phyloP scores from a whole-genome alignment of 2,113 vertebrate genomes.

The Leucoraja erinaceus region DNA sequence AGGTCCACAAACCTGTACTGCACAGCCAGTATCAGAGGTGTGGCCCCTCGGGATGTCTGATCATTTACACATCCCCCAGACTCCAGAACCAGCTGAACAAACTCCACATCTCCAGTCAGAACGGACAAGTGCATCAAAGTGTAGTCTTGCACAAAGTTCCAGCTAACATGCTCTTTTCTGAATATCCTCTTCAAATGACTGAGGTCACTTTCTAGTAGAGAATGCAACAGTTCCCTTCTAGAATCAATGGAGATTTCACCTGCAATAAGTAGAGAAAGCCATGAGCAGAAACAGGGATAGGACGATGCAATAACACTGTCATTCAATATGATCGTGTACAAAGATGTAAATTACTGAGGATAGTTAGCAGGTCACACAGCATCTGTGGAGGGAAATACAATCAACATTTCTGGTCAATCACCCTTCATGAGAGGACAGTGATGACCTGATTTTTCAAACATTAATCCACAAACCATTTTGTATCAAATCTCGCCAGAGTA shows the following conservation, averaged over 20 bases:
- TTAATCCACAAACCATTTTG: not conserved
- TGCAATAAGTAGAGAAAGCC: not conserved
- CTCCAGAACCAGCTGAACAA: slow-evolving; percentile 60
- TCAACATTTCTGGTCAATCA: too few species aligned
- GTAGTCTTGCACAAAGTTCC: slow-evolving; percentile 50
- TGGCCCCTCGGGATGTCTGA: slow-evolving; percentile 56
- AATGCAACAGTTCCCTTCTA: slow-evolving; percentile 43
- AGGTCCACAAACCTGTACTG: slow-evolving; percentile 60
- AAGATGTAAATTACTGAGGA: too few species aligned
- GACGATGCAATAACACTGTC: too few species aligned
- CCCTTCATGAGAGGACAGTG: too few species aligned
- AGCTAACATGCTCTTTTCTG: slow-evolving; percentile 48
- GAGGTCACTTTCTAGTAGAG: slow-evolving; percentile 56
- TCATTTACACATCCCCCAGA: slow-evolving; percentile 59
- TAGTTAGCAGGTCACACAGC: too few species aligned
- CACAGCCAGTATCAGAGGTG: slow-evolving; percentile 62
- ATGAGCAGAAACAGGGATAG: too few species aligned
- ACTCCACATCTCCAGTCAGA: slow-evolving; percentile 55
- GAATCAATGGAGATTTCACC: not conserved
- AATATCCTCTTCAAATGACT: slow-evolving; percentile 50
- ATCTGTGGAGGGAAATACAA: too few species aligned
- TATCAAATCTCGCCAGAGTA: not conserved
- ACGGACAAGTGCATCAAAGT: slow-evolving; percentile 64
- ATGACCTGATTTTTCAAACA: not conserved
- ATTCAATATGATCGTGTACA: too few species aligned